Percentiles rank a stretch among this genome's conserved stretches.
These are phyloP conservation scores for mouse (Mus musculus) DNA, from an alignment of 2,113 vertebrate species.

Conservation along the genomic window DNA sequence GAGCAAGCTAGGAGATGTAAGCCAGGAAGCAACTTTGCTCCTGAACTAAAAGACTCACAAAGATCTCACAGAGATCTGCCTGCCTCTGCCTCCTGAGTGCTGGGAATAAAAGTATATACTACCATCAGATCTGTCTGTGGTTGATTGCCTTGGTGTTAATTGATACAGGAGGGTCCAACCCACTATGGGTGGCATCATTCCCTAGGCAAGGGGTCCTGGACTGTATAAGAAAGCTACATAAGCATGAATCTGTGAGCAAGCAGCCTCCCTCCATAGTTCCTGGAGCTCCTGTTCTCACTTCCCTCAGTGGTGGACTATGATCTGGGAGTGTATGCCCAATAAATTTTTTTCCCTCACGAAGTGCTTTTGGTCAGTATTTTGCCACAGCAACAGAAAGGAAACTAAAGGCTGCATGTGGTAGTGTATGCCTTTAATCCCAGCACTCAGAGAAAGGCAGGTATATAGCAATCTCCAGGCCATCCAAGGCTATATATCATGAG, in stretches of 20 bases:
- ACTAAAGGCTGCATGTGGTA: not conserved
- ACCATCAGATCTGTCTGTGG: not conserved
- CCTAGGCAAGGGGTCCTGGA: not conserved
- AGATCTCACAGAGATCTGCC: not conserved
- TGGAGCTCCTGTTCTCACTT: not conserved
- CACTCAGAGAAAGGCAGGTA: not conserved
- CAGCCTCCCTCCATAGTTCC: not conserved
- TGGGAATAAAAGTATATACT: not conserved
- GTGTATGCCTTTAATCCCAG: not conserved
- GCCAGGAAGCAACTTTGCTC: not conserved
- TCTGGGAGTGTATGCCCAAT: not conserved
- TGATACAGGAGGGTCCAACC: not conserved
- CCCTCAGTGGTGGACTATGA: not conserved
- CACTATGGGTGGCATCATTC: not conserved
- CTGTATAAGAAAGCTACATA: not conserved
- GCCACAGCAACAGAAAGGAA: not conserved
- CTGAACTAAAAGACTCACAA: not conserved
- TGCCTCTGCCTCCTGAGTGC: not conserved
- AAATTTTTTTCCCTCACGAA: not conserved
- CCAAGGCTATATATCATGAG: not conserved
- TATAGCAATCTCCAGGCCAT: not conserved
- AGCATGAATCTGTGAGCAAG: not conserved
- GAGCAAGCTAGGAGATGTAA: not conserved
- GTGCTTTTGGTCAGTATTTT: not conserved
- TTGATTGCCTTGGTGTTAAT: not conserved